Base-by-base conservation (phyloP, 2,797 vertebrate species). In the Premnoplex brunnescens region DNA sequence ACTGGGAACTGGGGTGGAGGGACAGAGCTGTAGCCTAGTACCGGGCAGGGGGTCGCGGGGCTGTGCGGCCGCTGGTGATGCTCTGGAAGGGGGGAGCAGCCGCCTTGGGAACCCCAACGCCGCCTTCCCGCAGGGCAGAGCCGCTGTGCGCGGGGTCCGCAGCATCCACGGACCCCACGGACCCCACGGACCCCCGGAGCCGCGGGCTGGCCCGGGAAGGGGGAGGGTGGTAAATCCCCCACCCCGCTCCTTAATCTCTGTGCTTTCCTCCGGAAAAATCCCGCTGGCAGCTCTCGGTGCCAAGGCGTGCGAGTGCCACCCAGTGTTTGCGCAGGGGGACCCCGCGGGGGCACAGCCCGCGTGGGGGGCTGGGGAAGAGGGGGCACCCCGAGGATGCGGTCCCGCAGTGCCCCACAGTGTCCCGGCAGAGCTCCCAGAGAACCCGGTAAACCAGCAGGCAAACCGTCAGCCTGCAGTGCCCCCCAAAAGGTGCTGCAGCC, bases 241-340 rank as follows among this genome's bases (percentile, higher is more conserved):
- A 39, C 6, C 14, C 36, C 56, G 30, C 7, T 12, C n/a, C 23
- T 59, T 49, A 30, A 11, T 8, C 44, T 12, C 46, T 2, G 32
- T 1, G 72, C 24, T 44, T 59, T 63, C 28, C 75, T 63, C 51
- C 12, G 18, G 44, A 46, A 36, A 26, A 66, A 10, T 72, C 32
- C 37, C 17, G 26, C 10, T 15, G 74, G 52, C 64, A 76, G 60
- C 66, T 43, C 9, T 34, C 27, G 9, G 10, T 91, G 93, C 82
- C 93, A 82, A 96, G 91, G 95, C 24, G 72, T 91, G 84, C 51
- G 84, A 95, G 95, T 93, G 93, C 95, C 93, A 88, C 89, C 95
- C 95, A 91, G 93, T 62, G 95, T 91, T 59, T 24, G 88, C 71
- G 83, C 20, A 22, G 41, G 51, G 79, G 58, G 56, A 58, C 63